Conservation (phyloP, 2,113 vertebrate genomes). For the Apteryx mantelli region DNA sequence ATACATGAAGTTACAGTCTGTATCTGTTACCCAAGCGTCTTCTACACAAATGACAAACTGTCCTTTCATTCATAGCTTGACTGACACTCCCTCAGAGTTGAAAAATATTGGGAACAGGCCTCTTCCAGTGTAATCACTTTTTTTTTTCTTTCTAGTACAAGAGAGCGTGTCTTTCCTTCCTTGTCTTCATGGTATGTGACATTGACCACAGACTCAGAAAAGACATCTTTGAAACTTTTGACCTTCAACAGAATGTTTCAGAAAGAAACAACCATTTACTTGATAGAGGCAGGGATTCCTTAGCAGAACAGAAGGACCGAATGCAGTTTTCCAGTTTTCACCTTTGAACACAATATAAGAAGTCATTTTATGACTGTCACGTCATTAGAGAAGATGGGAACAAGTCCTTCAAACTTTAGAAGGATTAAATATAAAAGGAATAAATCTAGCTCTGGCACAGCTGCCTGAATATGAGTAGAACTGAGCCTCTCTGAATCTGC, state of each 20-base stretch:
- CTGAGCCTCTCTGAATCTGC: conserved; percentile 38
- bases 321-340: neutral
- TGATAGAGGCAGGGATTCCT: neutral
- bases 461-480: neutral
- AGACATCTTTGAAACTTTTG: neutral
- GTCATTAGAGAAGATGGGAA: neutral
- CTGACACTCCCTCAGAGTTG: neutral
- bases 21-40: neutral
- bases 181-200: neutral
- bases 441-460: neutral
- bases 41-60: neutral
- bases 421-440: conserved; percentile 32
- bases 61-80: neutral
- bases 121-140: neutral
- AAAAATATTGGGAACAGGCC: neutral
- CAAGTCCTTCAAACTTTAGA: neutral
- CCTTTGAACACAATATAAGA: neutral
- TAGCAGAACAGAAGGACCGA: neutral
- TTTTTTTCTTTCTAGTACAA: neutral
- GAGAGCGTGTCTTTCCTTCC: neutral
- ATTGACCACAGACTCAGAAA: neutral
- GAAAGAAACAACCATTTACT: neutral
- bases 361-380: neutral
- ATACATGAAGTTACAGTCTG: neutral
- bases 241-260: neutral